A percentile compares a stretch with the other conserved stretches of the same genome.
phyloP scores from a whole-genome alignment of 2,888 invertebrate genomes.

The Nephrocerus scutellatus region DNA sequence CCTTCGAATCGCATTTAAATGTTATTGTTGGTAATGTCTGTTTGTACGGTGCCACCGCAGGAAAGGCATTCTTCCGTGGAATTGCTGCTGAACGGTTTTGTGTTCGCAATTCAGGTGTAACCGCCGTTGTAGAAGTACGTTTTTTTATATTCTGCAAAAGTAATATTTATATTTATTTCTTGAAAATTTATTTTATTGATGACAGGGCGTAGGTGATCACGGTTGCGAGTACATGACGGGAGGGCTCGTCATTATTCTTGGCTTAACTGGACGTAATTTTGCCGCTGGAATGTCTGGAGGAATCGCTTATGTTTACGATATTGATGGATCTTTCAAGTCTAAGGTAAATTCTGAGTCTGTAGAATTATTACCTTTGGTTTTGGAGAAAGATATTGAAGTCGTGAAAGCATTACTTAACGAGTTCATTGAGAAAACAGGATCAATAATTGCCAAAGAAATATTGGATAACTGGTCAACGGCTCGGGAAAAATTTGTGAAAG shows the following conservation, averaged over 20 bases:
- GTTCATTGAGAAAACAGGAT: conserved; percentile 82
- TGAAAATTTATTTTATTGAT: conserved; percentile 1
- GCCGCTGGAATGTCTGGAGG: conserved; percentile 98
- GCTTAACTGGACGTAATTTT: conserved; percentile 94
- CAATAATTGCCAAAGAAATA: conserved; percentile 72
- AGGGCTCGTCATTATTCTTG: conserved; percentile 82
- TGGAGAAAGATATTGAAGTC: conserved; percentile 66
- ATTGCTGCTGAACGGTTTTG: conserved; percentile 98
- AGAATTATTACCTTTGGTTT: conserved; percentile 76
- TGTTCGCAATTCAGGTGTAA: conserved; percentile 94
- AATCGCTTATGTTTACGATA: conserved; percentile 90
- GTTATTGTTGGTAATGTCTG: conserved; percentile 98
- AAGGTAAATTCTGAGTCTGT: conserved; percentile 95
- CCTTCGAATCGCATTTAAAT: conserved; percentile 87
- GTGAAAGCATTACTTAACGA: conserved; percentile 74
- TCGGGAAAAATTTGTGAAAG: conserved; percentile 80
- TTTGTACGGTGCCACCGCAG: conserved; percentile 93
- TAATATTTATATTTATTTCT: neutral
- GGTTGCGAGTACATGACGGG: conserved; percentile 99
- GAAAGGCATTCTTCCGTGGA: conserved; percentile 89
- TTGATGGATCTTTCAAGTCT: conserved; percentile 73
- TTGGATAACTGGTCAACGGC: conserved; percentile 72
- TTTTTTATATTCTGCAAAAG: neutral
- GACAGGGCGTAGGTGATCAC: conserved; percentile 90
- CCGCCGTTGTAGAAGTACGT: conserved; percentile 80